These are phyloP conservation scores for Psophia crepitans DNA, from an alignment of 2,113 vertebrate species.

Conservation along the genomic window DNA sequence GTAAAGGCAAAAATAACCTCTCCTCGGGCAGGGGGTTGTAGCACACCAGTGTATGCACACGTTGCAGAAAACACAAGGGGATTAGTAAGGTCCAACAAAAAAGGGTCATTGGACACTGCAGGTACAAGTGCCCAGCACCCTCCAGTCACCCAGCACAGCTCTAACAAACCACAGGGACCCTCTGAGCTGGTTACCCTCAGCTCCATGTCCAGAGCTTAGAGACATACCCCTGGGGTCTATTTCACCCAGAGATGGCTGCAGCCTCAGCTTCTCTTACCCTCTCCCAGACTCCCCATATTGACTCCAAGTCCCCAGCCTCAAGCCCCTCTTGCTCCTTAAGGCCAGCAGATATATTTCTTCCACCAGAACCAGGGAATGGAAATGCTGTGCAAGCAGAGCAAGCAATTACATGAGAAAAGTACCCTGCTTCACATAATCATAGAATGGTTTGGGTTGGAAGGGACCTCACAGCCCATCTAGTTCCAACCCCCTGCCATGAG, in stretches of 20 bases:
- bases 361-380: not conserved
- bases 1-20: not conserved
- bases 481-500: too few species aligned
- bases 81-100: not conserved
- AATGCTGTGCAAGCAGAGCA: not conserved
- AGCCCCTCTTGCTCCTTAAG: not conserved
- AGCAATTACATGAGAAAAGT: not conserved
- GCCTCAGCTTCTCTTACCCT: not conserved
- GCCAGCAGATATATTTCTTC: not conserved
- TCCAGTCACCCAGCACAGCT: not conserved
- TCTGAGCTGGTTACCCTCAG: not conserved
- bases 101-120: not conserved
- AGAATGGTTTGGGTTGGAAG: too few species aligned
- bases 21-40: not conserved
- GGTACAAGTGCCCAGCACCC: not conserved
- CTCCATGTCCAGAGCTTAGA: not conserved
- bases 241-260: not conserved
- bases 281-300: too few species aligned
- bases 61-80: not conserved
- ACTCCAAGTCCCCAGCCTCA: not conserved
- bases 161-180: not conserved
- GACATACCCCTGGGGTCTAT: not conserved
- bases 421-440: not conserved
- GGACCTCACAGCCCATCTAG: too few species aligned
- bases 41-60: fast-evolving